Evolutionary conservation across 2,888 invertebrate genomes (phyloP).

Genomic region (Abscondita cerata): DNA sequence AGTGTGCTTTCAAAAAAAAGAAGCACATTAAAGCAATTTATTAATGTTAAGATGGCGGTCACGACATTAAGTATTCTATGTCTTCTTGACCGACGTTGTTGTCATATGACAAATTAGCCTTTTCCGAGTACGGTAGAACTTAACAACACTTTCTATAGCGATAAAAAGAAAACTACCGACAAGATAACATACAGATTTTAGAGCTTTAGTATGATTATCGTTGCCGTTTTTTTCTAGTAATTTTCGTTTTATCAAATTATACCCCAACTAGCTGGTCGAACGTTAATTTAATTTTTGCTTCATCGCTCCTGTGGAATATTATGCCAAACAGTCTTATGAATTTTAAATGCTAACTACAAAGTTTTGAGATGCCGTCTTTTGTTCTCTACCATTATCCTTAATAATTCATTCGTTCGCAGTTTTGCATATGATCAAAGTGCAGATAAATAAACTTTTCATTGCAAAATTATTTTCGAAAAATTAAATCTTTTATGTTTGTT

Average conservation of each 20-base stretch:
- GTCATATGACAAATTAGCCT: slow-evolving; percentile 47
- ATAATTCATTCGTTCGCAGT: slow-evolving; percentile 25
- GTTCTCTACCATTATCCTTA: slow-evolving; percentile 31
- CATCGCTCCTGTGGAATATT: slow-evolving; percentile 32
- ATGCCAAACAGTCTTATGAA: slow-evolving; percentile 32
- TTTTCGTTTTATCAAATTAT: slow-evolving; percentile 23
- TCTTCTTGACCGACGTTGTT: slow-evolving; percentile 39
- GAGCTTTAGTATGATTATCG: not conserved
- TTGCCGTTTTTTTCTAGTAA: too few relatives aligned
- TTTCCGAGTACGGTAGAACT: slow-evolving; percentile 45
- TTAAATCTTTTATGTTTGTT: too few relatives aligned
- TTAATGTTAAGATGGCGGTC: slow-evolving; percentile 32
- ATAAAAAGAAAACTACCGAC: slow-evolving; percentile 48
- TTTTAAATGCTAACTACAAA: slow-evolving; percentile 35
- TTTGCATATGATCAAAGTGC: slow-evolving; percentile 23
- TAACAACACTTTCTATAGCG: slow-evolving; percentile 49
- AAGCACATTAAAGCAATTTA: slow-evolving; percentile 33
- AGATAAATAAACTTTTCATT: slow-evolving; percentile 3
- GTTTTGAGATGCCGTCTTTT: slow-evolving; percentile 31
- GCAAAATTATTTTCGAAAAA: too few relatives aligned
- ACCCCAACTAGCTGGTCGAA: slow-evolving; percentile 24
- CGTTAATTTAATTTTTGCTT: slow-evolving; percentile 36
- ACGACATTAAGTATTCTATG: slow-evolving; percentile 27
- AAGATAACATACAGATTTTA: slow-evolving; percentile 37
- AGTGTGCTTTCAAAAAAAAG: slow-evolving; percentile 26